Evolutionary conservation across 2,888 invertebrate species (phyloP).

Genomic region (Lasioglossum morio): DNA sequence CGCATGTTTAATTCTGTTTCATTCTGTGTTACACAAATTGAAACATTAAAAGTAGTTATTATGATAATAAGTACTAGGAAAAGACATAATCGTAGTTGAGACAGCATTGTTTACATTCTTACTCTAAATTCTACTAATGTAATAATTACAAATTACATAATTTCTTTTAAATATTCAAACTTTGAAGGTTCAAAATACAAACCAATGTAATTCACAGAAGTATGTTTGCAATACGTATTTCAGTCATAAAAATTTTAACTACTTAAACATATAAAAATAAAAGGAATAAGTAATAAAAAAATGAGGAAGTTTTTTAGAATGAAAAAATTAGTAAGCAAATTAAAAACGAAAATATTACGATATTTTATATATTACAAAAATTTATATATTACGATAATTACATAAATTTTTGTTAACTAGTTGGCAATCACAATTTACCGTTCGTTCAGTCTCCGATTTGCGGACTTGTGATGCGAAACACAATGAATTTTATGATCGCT

Average conservation of each 20-base stretch:
- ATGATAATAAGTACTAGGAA: neutral
- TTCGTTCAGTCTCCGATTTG: conserved; percentile 19
- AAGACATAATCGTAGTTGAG: neutral
- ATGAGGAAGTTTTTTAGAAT: too few relatives aligned
- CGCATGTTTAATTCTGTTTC: neutral
- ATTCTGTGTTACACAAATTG: too few relatives aligned
- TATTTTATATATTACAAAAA: too few relatives aligned
- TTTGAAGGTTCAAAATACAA: neutral
- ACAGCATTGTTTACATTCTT: neutral
- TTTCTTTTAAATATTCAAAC: neutral
- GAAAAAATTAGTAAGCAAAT: too few relatives aligned
- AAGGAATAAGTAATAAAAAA: too few relatives aligned
- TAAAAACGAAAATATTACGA: too few relatives aligned
- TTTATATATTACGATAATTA: too few relatives aligned
- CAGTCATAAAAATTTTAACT: neutral
- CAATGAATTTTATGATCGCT: conserved; percentile 36
- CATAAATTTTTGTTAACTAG: too few relatives aligned
- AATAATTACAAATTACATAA: neutral
- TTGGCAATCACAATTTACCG: conserved; percentile 20
- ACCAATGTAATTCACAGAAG: neutral
- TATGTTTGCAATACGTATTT: neutral
- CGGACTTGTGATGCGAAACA: neutral
- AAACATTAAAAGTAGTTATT: neutral
- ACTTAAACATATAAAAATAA: neutral
- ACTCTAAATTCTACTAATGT: too few relatives aligned